phyloP scores from a whole-genome alignment of 2,113 vertebrate genomes.

The Chauna torquata region DNA sequence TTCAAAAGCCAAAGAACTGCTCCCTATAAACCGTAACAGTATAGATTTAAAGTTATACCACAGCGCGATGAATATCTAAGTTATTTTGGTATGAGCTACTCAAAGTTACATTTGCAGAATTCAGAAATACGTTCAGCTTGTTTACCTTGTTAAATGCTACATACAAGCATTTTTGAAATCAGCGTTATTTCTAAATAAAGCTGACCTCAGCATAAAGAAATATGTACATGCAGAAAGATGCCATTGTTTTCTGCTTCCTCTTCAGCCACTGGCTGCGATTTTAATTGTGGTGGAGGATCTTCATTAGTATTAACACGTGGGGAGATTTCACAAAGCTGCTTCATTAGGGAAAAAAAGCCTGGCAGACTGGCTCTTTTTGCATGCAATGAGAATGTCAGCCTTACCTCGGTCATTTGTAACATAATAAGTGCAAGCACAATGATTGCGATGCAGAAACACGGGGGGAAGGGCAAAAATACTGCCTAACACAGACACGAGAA shows the following conservation, averaged over 20 bases:
- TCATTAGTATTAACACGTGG: constrained; percentile 93
- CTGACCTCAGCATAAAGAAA: constrained; percentile 49
- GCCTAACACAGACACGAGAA: constrained; percentile 84
- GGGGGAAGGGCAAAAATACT: constrained; percentile 90
- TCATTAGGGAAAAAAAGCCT: constrained; percentile 83
- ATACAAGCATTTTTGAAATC: neutral
- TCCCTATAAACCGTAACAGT: neutral
- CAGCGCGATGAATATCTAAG: neutral
- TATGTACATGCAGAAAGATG: constrained; percentile 71
- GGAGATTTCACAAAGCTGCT: constrained; percentile 86
- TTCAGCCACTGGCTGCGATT: constrained; percentile 82
- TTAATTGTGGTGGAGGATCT: constrained; percentile 95
- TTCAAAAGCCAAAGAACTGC: neutral
- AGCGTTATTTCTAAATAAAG: constrained; percentile 11
- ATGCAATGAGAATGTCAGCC: constrained; percentile 92
- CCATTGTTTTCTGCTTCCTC: constrained; percentile 82
- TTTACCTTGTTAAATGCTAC: neutral
- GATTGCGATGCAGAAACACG: constrained; percentile 85
- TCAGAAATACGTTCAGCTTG: neutral
- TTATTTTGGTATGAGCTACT: neutral
- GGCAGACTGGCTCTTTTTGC: constrained; percentile 89
- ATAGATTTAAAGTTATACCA: neutral
- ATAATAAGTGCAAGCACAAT: constrained; percentile 96
- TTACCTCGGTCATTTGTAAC: constrained; percentile 98
- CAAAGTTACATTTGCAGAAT: neutral